Conservation (phyloP, 2,113 vertebrate genomes). For the Pterocles gutturalis region DNA sequence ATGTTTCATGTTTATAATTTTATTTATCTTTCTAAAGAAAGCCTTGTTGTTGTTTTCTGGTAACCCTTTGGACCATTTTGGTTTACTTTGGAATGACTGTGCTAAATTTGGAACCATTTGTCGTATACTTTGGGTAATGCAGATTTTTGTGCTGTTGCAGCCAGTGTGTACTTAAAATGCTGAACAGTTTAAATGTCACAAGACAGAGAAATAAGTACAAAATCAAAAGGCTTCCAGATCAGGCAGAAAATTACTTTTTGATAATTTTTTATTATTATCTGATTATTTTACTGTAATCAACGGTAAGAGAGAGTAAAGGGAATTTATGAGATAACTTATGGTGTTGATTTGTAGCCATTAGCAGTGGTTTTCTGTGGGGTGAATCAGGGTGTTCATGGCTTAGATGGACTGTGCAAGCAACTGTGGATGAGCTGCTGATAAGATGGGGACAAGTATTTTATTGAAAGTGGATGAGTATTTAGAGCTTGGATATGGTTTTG, state of each 20-base stretch:
- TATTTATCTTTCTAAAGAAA: background rate
- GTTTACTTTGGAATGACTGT: background rate
- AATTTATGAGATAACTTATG: background rate
- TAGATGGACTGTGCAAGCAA: background rate
- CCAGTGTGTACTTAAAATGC: background rate
- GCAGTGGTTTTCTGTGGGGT: accelerated
- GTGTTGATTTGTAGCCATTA: background rate
- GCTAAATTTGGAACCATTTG: background rate
- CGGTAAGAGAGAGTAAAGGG: background rate
- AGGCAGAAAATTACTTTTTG: background rate
- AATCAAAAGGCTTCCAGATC: background rate
- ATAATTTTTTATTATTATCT: too few species aligned
- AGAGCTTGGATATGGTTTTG: background rate
- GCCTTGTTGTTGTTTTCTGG: background rate
- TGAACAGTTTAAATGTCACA: background rate
- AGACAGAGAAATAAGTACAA: background rate
- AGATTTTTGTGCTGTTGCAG: background rate
- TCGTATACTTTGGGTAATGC: background rate
- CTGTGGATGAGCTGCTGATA: background rate
- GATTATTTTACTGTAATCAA: background rate
- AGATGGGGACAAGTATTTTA: background rate
- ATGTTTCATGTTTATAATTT: background rate
- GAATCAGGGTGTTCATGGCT: background rate
- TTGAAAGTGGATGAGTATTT: background rate
- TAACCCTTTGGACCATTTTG: background rate